These are phyloP conservation scores for Sisyra terminalis DNA, from an alignment of 2,888 invertebrate genomes.

Conservation along the genomic window DNA sequence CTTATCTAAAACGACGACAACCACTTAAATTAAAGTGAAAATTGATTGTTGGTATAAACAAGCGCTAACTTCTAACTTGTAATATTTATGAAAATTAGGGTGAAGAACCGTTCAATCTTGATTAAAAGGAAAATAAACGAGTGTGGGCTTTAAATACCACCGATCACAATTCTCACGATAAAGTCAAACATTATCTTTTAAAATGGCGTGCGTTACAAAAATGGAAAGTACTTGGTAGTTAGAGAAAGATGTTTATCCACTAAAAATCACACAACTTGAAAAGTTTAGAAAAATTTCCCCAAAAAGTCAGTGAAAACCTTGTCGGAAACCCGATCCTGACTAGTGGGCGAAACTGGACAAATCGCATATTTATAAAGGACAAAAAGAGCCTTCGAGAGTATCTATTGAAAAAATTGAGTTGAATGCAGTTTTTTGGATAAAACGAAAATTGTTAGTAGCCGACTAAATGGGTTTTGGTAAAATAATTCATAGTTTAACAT, in stretches of 20 bases:
- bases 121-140: constrained; percentile 94
- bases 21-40: constrained; percentile 80
- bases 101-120: constrained; percentile 97
- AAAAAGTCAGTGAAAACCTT: constrained; percentile 75
- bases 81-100: constrained; percentile 89
- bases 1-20: constrained; percentile 93
- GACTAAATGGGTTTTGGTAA: constrained; percentile 99
- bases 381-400: constrained; percentile 88
- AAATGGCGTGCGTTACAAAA: constrained; percentile 97
- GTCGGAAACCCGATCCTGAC: constrained; percentile 64
- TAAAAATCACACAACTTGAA: constrained; percentile 80
- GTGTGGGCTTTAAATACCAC: constrained; percentile 88
- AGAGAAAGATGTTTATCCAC: constrained; percentile 88
- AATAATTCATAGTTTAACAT: constrained; percentile 97
- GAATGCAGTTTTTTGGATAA: constrained; percentile 96
- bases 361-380: constrained; percentile 79
- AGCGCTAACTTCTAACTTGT: constrained; percentile 64
- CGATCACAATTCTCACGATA: constrained; percentile 62
- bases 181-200: constrained; percentile 82
- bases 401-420: constrained; percentile 96
- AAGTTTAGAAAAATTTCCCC: constrained; percentile 68
- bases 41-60: constrained; percentile 90
- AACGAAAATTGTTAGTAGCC: constrained; percentile 95
- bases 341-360: constrained; percentile 84
- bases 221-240: constrained; percentile 99